Conservation (phyloP, 2,888 invertebrate species). For the Eupithecia exiguata region DNA sequence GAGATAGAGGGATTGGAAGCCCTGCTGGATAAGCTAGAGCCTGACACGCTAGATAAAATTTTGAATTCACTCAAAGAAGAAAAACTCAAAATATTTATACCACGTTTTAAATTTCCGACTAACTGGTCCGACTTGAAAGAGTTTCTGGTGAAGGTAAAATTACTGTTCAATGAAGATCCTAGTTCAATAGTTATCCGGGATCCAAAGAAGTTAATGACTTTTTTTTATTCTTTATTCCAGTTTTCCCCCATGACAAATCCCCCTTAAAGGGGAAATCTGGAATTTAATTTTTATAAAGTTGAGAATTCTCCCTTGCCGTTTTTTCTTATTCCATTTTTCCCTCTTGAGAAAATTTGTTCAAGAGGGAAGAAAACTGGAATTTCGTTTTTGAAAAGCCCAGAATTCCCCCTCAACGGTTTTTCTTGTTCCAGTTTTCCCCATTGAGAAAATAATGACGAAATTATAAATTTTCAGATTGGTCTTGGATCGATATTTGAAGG, state of each 20-base stretch:
- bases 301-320: too few species aligned
- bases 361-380: too few species aligned
- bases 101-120: slow-evolving; percentile 47
- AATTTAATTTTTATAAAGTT: too few species aligned
- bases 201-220: too few species aligned
- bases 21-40: slow-evolving; percentile 38
- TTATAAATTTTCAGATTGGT: slow-evolving; percentile 9
- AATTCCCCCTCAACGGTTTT: too few species aligned
- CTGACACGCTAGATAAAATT: slow-evolving; percentile 35
- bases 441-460: not conserved
- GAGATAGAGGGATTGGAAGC: slow-evolving; percentile 37
- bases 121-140: slow-evolving; percentile 44
- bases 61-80: slow-evolving; percentile 23
- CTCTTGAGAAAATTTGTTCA: too few species aligned
- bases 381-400: too few species aligned
- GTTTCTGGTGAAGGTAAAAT: slow-evolving; percentile 50
- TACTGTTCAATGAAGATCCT: not conserved
- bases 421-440: too few species aligned
- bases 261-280: too few species aligned
- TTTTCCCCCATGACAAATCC: too few species aligned
- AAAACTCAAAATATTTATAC: slow-evolving; percentile 48
- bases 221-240: too few species aligned
- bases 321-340: too few species aligned
- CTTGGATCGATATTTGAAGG: slow-evolving; percentile 50
- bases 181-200: not conserved